These are phyloP conservation scores for Drosophila anomelani DNA, from an alignment of 2,888 invertebrate genomes.

Conservation along the genomic window DNA sequence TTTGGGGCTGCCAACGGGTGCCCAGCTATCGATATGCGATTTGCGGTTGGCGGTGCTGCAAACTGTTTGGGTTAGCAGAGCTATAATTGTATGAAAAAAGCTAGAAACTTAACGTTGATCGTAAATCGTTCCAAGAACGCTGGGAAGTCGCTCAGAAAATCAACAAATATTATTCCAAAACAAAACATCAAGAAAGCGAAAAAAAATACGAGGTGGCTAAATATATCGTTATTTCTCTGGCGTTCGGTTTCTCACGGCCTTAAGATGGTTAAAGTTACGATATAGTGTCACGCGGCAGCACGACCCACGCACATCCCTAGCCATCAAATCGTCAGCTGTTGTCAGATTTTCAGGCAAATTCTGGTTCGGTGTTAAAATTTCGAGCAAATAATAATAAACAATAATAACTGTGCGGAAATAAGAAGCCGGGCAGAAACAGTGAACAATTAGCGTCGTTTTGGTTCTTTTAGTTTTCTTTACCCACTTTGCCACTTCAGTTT, in stretches of 20 bases:
- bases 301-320: slow-evolving; percentile 1
- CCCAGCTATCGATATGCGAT: neutral
- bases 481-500: slow-evolving; percentile 28
- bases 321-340: slow-evolving; percentile 24
- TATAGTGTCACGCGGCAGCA: neutral
- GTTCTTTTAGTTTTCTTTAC: slow-evolving; percentile 73
- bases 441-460: slow-evolving; percentile 63
- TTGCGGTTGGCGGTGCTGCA: neutral
- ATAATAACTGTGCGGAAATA: slow-evolving; percentile 29
- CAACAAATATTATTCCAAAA: no score
- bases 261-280: no score
- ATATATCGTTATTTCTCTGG: no score
- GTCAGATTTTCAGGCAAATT: slow-evolving; percentile 35
- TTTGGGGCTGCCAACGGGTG: slow-evolving; percentile 53
- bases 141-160: no score
- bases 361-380: slow-evolving; percentile 34
- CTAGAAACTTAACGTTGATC: no score
- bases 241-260: no score
- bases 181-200: no score
- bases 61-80: neutral
- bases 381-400: slow-evolving; percentile 38
- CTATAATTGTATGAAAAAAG: no score
- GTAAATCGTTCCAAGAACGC: no score
- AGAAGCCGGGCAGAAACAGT: slow-evolving; percentile 9
- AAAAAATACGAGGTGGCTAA: no score